A percentile compares a stretch with the other conserved stretches of the same genome.
Evolutionary conservation across 2,888 invertebrate species (phyloP).

Genomic region (Nymphalis polychloros): DNA sequence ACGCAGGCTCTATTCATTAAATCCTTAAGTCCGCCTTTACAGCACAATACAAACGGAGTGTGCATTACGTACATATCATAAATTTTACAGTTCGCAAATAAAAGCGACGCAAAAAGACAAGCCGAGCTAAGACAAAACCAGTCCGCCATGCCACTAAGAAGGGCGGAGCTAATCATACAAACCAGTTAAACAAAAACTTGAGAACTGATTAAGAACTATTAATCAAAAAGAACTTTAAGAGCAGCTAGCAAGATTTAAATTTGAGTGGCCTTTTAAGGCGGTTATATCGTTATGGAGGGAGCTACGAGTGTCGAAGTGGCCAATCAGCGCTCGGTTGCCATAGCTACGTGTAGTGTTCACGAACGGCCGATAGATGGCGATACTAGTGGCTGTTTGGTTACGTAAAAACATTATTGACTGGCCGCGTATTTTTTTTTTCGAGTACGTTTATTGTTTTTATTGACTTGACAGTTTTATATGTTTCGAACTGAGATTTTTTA

Average conservation of each 20-base stretch:
- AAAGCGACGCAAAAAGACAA: slow-evolving; percentile 67
- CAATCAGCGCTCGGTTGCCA: slow-evolving; percentile 76
- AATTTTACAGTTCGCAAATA: slow-evolving; percentile 29
- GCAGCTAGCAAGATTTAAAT: slow-evolving; percentile 53
- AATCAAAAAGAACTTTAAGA: slow-evolving; percentile 53
- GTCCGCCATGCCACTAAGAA: slow-evolving; percentile 73
- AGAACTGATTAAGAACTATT: slow-evolving; percentile 39
- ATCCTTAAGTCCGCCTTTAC: slow-evolving; percentile 23
- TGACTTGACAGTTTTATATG: slow-evolving; percentile 5
- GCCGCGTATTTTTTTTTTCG: slow-evolving; percentile 13
- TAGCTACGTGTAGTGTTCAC: slow-evolving; percentile 58
- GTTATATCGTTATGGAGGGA: slow-evolving; percentile 54
- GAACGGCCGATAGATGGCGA: slow-evolving; percentile 67
- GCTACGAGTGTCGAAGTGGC: slow-evolving; percentile 60
- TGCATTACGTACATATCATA: slow-evolving; percentile 28
- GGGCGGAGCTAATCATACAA: slow-evolving; percentile 75
- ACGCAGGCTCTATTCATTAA: slow-evolving; percentile 21
- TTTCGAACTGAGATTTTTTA: no score
- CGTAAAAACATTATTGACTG: slow-evolving; percentile 39
- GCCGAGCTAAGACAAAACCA: slow-evolving; percentile 55
- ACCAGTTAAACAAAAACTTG: slow-evolving; percentile 43
- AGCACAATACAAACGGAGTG: slow-evolving; percentile 24
- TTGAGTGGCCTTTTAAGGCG: slow-evolving; percentile 49
- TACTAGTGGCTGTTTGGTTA: slow-evolving; percentile 32
- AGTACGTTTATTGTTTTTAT: slow-evolving; percentile 20